Base-by-base conservation (phyloP, 2,888 invertebrate genomes). In the Holacanthella duospinosa region DNA sequence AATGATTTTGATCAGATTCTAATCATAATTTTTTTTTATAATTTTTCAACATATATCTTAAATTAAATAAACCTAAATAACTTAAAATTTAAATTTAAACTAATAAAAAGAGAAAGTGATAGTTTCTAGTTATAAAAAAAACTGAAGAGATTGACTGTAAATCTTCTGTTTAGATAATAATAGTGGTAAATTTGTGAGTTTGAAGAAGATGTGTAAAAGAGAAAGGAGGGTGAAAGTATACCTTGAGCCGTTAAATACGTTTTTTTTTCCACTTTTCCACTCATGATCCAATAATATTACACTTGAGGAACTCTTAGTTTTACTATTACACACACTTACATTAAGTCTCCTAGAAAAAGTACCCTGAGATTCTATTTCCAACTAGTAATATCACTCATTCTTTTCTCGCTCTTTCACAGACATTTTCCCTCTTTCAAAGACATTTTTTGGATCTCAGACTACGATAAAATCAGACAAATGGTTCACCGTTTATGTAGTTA, bases 161-260 rank as follows among this genome's bases (percentile, higher is more conserved):
- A 48, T 48, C 48, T 21, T 16, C 21, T 48, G n/a, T n/a, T 48
- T 16, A 48, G 48, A 21, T 21, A 48, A 48, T 48, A 48, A 48
- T 48, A 9, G 12, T 48, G 48, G 48, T 21, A 48, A 9, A 16
- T 48, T n/a, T n/a, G n/a, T n/a, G n/a, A n/a, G n/a, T n/a, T n/a
- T 48, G 48, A n/a, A n/a, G n/a, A 48, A 48, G 48, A 48, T 55
- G 64, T 59, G 59, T 62, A 55, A 61, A 36, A 53, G 26, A 28
- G 56, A 60, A 43, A 64, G n/a, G 56, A 61, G 62, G 44, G 21
- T 12, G 59, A 62, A 60, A 44, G 61, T 26, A n/a, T n/a, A n/a
- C n/a, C n/a, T n/a, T n/a, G n/a, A n/a, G n/a, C 27, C n/a, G 16
- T 55, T 28, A 26, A 27, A 4, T 55, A 19, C 55, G 19, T 24